Conservation (phyloP, 2,797 vertebrate genomes). For the Diplodus puntazzo region DNA sequence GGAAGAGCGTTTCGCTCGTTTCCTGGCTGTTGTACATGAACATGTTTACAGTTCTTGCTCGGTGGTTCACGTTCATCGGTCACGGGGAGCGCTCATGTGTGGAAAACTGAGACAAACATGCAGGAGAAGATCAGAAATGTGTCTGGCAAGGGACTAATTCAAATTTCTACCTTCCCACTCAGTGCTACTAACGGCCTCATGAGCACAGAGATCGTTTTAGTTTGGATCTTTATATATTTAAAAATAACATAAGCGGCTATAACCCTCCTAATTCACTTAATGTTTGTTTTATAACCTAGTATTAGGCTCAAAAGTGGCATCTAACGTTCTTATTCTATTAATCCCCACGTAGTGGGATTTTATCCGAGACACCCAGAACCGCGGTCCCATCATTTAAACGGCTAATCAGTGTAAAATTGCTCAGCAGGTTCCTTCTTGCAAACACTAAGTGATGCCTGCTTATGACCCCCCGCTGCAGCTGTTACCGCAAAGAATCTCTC, state of each 20-base stretch:
- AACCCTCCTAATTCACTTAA: conserved; percentile 8
- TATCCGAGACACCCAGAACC: conserved; percentile 33
- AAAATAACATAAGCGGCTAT: conserved; percentile 19
- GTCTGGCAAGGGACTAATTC: conserved; percentile 51
- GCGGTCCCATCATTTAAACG: conserved; percentile 53
- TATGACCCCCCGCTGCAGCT: conserved; percentile 59
- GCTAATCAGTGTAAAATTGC: conserved; percentile 66
- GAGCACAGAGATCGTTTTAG: conserved; percentile 17
- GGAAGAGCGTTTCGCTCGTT: conserved; percentile 55
- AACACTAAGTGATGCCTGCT: conserved; percentile 56
- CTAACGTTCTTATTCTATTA: conserved; percentile 21
- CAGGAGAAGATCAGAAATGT: conserved; percentile 65
- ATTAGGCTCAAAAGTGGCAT: conserved; percentile 9
- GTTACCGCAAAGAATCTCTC: conserved; percentile 48
- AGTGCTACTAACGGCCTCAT: conserved; percentile 23
- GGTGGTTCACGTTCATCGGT: conserved; percentile 56
- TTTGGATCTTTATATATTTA: conserved; percentile 20
- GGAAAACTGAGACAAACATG: conserved; percentile 70
- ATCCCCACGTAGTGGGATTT: conserved; percentile 31
- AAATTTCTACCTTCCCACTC: conserved; percentile 60
- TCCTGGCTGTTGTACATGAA: conserved; percentile 63
- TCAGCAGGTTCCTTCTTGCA: conserved; percentile 43
- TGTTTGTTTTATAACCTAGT: conserved; percentile 17
- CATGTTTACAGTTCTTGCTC: conserved; percentile 67
- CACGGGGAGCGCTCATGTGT: conserved; percentile 48